These are phyloP conservation scores for Triplophysa siluroides DNA, from an alignment of 2,113 vertebrate species.

Conservation along the genomic window DNA sequence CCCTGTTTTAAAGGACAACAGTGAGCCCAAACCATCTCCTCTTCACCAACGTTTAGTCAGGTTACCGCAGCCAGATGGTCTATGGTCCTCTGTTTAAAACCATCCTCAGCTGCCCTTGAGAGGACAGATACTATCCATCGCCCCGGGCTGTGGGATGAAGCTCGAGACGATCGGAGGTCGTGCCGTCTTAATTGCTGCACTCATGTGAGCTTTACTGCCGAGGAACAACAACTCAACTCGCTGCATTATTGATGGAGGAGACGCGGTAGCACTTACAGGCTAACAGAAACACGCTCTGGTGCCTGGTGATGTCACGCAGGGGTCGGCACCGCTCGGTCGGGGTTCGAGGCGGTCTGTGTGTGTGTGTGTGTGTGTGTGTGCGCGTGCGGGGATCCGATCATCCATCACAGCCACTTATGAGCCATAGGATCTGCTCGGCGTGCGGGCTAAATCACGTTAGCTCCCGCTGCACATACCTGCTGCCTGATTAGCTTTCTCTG, in stretches of 20 bases:
- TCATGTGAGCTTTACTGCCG: slow-evolving; percentile 58
- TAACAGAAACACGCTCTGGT: slow-evolving; percentile 56
- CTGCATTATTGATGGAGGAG: slow-evolving; percentile 65
- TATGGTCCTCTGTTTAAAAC: slow-evolving; percentile 44
- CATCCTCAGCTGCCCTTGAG: slow-evolving; percentile 63
- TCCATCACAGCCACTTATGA: slow-evolving; percentile 79
- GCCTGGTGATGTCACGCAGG: slow-evolving; percentile 54
- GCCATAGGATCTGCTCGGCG: slow-evolving; percentile 76
- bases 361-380: slow-evolving; percentile 35
- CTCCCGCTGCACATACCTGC: slow-evolving; percentile 75
- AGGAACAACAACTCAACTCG: slow-evolving; percentile 53
- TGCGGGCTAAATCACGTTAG: slow-evolving; percentile 73
- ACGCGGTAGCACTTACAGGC: slow-evolving; percentile 61
- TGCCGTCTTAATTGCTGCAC: slow-evolving; percentile 63
- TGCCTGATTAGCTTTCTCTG: slow-evolving; percentile 72
- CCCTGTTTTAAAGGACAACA: slow-evolving; percentile 77
- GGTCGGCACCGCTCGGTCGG: slow-evolving; percentile 53
- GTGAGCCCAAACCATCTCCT: slow-evolving; percentile 62
- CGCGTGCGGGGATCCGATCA: slow-evolving; percentile 65
- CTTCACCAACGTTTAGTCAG: slow-evolving; percentile 64
- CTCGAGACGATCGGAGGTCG: slow-evolving; percentile 52
- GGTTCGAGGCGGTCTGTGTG: slow-evolving; percentile 35
- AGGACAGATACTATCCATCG: slow-evolving; percentile 55
- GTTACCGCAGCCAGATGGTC: slow-evolving; percentile 67
- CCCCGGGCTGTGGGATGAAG: slow-evolving; percentile 44